These are phyloP conservation scores for Megatriorchis doriae DNA, from an alignment of 2,113 vertebrate genomes.

Conservation along the genomic window DNA sequence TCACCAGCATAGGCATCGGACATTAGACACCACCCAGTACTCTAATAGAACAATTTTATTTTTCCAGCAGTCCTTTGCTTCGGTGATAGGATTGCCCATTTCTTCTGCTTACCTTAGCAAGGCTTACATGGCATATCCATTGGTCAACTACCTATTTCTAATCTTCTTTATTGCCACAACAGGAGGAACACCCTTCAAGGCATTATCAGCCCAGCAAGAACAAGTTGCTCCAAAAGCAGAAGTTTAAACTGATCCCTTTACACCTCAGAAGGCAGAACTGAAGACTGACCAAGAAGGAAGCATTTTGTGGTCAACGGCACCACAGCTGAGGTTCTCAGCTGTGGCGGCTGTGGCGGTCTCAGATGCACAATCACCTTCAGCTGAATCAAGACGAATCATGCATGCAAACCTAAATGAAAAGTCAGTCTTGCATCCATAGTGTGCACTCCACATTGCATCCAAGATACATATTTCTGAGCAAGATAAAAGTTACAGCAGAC, in stretches of 20 bases:
- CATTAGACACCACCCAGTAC: background rate
- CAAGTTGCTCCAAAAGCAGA: background rate
- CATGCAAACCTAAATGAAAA: background rate
- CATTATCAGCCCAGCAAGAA: background rate
- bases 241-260: background rate
- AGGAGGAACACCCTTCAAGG: background rate
- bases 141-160: background rate
- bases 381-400: background rate
- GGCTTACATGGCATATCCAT: background rate
- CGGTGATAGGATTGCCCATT: background rate
- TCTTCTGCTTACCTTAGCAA: background rate
- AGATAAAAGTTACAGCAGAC: background rate
- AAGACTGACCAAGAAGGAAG: rapidly evolving
- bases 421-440: background rate
- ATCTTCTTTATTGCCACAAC: background rate
- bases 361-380: background rate
- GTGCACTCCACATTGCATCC: background rate
- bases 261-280: background rate
- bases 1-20: background rate
- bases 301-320: background rate
- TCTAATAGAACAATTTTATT: background rate
- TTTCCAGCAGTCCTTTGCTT: background rate
- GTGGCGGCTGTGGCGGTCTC: background rate
- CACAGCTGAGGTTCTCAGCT: background rate
- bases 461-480: background rate